A percentile compares a stretch with the other conserved stretches of the same genome.
Evolutionary conservation across 2,797 vertebrate species (phyloP).

Genomic region (Gastrophryne carolinensis): DNA sequence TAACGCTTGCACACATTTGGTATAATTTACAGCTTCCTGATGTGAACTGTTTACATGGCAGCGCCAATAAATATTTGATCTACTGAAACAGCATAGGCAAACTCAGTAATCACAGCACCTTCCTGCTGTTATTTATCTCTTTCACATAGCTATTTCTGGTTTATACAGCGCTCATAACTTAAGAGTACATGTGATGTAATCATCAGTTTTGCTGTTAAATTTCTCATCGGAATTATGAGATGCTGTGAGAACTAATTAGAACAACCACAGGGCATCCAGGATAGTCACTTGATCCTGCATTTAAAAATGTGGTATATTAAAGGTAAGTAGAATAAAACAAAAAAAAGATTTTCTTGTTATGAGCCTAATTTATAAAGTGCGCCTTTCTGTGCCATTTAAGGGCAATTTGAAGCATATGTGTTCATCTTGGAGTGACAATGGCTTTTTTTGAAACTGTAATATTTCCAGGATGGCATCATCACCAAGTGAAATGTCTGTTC

Average conservation of each 20-base stretch:
- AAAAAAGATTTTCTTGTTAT: too few relatives aligned
- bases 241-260: not conserved
- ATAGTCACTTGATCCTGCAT: not conserved
- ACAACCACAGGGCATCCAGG: not conserved
- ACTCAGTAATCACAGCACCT: not conserved
- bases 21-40: constrained; percentile 6
- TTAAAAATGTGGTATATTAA: too few relatives aligned
- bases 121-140: not conserved
- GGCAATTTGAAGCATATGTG: too few relatives aligned
- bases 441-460: too few relatives aligned
- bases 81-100: not conserved
- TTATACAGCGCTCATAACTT: not conserved
- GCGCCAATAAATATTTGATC: not conserved
- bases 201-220: not conserved
- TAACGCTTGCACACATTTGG: not conserved
- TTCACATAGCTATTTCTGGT: not conserved
- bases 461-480: too few relatives aligned
- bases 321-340: too few relatives aligned
- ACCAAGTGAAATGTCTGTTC: too few relatives aligned
- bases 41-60: not conserved
- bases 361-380: too few relatives aligned
- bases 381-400: too few relatives aligned
- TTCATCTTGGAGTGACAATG: too few relatives aligned
- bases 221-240: not conserved
- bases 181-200: not conserved